Percentiles rank a stretch among this genome's conserved stretches.
Conservation (phyloP, 2,797 vertebrate genomes). For the Chiroxiphia lanceolata region DNA sequence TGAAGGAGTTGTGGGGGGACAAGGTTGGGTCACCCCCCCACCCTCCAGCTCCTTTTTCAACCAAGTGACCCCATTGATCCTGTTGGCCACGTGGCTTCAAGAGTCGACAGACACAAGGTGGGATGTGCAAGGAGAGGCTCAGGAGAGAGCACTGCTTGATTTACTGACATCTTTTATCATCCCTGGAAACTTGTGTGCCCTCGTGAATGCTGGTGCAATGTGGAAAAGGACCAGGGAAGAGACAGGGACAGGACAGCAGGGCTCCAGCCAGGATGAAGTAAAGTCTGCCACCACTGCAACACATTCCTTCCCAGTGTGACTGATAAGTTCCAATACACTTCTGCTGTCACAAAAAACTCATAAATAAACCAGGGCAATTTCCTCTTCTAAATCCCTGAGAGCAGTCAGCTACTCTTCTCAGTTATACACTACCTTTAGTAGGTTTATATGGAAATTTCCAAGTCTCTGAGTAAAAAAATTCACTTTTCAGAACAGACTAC, state of each 20-base stretch:
- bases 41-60: background rate
- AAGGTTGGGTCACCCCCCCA: background rate
- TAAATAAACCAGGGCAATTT: background rate
- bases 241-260: background rate
- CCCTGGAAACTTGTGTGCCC: background rate
- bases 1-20: background rate
- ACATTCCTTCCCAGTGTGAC: background rate
- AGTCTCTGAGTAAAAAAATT: background rate
- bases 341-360: background rate
- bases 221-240: background rate
- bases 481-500: background rate
- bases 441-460: background rate
- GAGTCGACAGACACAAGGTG: background rate
- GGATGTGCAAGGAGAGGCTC: rapidly evolving
- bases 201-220: background rate
- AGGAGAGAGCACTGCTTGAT: background rate
- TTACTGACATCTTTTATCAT: background rate
- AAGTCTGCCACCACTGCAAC: conserved; percentile 14
- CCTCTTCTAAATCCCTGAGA: conserved; percentile 15
- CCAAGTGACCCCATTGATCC: rapidly evolving
- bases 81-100: background rate
- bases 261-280: conserved; percentile 6
- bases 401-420: background rate
- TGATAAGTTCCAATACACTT: background rate
- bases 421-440: background rate